A percentile compares a stretch with the other conserved stretches of the same genome.
phyloP scores from a whole-genome alignment of 92 coral and sea anemone species.

The Chrysogorgia sp. region DNA sequence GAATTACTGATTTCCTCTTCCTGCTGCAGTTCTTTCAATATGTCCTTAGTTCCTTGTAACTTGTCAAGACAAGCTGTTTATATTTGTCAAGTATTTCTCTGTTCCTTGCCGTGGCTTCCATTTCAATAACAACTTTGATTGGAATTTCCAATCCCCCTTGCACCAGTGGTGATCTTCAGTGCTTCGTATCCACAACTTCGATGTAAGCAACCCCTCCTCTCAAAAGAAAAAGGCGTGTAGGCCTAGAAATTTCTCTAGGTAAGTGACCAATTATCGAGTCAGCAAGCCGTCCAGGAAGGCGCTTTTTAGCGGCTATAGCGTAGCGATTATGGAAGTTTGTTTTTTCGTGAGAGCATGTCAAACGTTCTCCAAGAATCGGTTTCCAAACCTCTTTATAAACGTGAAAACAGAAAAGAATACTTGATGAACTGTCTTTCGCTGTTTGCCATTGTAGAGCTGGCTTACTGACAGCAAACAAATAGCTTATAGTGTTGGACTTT shows the following conservation, averaged over 20 bases:
- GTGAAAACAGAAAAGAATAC: slow-evolving; percentile 38
- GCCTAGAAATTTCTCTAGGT: slow-evolving; percentile 52
- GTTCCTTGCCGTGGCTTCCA: slow-evolving; percentile 42
- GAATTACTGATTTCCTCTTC: too few species aligned
- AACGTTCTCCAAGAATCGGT: slow-evolving; percentile 60
- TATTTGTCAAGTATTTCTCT: neutral
- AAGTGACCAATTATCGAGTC: slow-evolving; percentile 63
- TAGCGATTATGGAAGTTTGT: slow-evolving; percentile 59
- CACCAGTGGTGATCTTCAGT: slow-evolving; percentile 50
- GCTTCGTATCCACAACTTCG: slow-evolving; percentile 41
- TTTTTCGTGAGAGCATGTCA: slow-evolving; percentile 65
- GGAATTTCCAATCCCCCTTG: slow-evolving; percentile 57
- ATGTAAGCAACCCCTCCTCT: slow-evolving; percentile 39
- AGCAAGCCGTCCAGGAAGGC: slow-evolving; percentile 54
- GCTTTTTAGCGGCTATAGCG: slow-evolving; percentile 52
- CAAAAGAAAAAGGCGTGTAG: slow-evolving; percentile 35
- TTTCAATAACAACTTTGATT: slow-evolving; percentile 28
- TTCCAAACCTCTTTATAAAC: slow-evolving; percentile 65
- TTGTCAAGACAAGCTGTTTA: too few species aligned
- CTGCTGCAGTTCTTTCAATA: too few species aligned
- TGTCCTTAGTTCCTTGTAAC: too few species aligned
- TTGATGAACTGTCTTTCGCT: too few species aligned
- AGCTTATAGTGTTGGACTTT: too few species aligned
- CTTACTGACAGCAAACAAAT: too few species aligned
- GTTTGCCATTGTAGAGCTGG: too few species aligned